Evolutionary conservation across 2,797 vertebrate species (phyloP).

Genomic region (Myiotriccus ornatus): DNA sequence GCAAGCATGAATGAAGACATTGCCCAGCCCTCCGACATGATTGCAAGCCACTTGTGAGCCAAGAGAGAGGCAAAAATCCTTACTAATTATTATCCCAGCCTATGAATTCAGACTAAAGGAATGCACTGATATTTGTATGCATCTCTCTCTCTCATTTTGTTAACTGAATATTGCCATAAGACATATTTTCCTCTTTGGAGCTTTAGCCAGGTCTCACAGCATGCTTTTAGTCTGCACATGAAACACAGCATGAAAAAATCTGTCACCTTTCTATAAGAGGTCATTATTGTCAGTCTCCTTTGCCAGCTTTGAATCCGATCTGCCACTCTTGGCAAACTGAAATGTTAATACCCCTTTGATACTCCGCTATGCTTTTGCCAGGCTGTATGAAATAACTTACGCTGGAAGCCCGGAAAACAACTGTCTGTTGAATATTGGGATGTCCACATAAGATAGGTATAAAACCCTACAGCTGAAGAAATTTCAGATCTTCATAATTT

Average conservation of each 20-base stretch:
- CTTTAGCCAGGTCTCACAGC: slow-evolving; percentile 33
- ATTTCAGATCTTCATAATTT: not conserved
- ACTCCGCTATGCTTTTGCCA: slow-evolving; percentile 19
- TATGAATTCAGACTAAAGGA: not conserved
- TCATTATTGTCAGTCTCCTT: slow-evolving; percentile 43
- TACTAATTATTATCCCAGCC: not conserved
- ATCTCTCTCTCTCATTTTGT: not conserved
- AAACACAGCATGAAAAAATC: slow-evolving; percentile 55
- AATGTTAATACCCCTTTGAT: slow-evolving; percentile 49
- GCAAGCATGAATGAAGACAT: not conserved
- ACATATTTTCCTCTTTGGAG: slow-evolving; percentile 20
- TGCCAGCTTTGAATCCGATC: slow-evolving; percentile 46
- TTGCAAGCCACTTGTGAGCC: not conserved
- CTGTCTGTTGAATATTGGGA: not conserved
- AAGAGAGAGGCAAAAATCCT: not conserved
- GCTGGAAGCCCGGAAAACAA: not conserved
- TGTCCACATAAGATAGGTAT: not conserved
- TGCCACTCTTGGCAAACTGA: slow-evolving; percentile 50
- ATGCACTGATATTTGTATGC: not conserved
- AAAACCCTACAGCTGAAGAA: not conserved
- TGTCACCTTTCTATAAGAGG: slow-evolving; percentile 53
- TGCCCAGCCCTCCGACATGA: not conserved
- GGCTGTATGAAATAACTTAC: slow-evolving; percentile 2
- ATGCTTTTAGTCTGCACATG: slow-evolving; percentile 26
- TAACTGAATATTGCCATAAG: not conserved